Conservation (phyloP, 2,797 vertebrate genomes). For the Smutsia temminckii region DNA sequence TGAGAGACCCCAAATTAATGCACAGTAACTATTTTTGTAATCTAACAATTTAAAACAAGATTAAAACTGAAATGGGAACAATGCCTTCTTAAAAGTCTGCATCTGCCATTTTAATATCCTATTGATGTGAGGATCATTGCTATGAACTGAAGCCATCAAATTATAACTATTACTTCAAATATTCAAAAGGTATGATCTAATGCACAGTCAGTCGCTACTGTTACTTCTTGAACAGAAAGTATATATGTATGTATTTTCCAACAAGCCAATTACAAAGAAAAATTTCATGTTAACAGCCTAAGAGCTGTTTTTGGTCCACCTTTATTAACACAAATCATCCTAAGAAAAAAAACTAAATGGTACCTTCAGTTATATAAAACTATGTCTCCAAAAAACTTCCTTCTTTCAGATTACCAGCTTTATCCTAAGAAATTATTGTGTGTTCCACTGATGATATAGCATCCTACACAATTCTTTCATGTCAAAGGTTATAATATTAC, state of each 20-base stretch:
- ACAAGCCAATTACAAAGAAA: not conserved
- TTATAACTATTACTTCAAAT: not conserved
- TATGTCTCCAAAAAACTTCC: not conserved
- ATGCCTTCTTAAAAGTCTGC: not conserved
- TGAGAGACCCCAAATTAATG: slow-evolving; percentile 1
- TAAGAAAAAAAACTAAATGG: not conserved
- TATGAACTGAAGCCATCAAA: not conserved
- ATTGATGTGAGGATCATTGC: not conserved
- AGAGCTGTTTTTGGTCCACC: not conserved
- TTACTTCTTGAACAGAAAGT: not conserved
- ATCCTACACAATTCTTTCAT: not conserved
- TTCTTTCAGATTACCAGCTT: not conserved
- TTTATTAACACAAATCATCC: not conserved
- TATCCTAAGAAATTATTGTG: not conserved
- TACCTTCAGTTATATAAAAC: not conserved
- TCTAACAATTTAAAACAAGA: slow-evolving; percentile 9
- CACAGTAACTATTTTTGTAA: not conserved
- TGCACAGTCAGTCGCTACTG: not conserved
- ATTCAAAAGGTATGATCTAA: not conserved
- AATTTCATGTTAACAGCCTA: not conserved
- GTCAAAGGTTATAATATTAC: not conserved
- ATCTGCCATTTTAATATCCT: slow-evolving; percentile 10
- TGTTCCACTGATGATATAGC: not conserved
- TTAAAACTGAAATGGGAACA: not conserved
- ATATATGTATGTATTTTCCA: not conserved